Evolutionary conservation across 2,888 invertebrate species (phyloP), one percentile per base, ranked within the genome.

Genomic region (Callimorpha dominula): DNA sequence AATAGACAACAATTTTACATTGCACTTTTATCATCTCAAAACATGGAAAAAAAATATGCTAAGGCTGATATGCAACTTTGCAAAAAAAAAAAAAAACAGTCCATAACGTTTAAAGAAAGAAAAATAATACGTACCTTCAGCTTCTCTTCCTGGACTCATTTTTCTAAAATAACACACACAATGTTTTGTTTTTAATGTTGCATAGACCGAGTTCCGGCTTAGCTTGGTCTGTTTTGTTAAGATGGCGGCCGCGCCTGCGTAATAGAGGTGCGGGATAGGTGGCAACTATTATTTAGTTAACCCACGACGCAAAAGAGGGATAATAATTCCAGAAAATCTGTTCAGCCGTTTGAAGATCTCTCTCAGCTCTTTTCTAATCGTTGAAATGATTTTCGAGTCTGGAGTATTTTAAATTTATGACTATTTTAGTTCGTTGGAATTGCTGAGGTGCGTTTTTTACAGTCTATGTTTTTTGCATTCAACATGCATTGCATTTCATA

Each of bases 101-200:
- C 31, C 31, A 31, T 31, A 31, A 31, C 2, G 31, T 31, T 46
- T 46, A 46, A 46, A 46, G 9, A 46, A 46, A 31, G 31, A 31
- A 31, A 31, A 12, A 17, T 31, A 31, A 17, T 71, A 50, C 88
- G 79, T 89, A 95, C 95, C 92, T 87, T 92, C 93, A 62, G 87
- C 79, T 76, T 94, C 93, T 70, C 90, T 84, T 76, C 93, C 93
- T 0, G 94, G 88, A 76, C 91, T 90, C 91, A 93, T 93, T 85
- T 90, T 90, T 73, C 70, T 78, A 80, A 79, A 81, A 74, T n/a
- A 72, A 84, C 75, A 57, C 68, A 65, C 63, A 64, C 70, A 73
- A 71, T 83, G 77, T 83, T 89, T 88, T 92, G 89, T 91, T 90
- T 89, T 84, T 79, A 81, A 74, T 78, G 77, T 79, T 80, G 77